phyloP scores from a whole-genome alignment of 2,113 vertebrate genomes.

The Mastomys coucha region DNA sequence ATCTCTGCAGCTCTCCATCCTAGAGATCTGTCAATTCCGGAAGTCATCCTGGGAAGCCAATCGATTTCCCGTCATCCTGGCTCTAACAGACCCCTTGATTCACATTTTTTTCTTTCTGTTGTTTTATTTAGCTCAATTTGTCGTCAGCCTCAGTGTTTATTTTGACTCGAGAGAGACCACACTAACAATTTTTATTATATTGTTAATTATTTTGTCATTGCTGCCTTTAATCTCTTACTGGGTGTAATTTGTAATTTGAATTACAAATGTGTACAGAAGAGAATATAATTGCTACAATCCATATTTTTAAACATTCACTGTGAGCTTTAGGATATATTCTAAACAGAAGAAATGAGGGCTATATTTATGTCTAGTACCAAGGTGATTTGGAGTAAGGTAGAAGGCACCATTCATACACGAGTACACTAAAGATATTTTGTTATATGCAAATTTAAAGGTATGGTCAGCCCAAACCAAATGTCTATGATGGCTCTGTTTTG shows the following conservation, averaged over 20 bases:
- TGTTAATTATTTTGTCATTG: background rate
- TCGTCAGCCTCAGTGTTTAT: background rate
- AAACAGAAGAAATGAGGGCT: background rate
- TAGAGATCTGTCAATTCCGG: background rate
- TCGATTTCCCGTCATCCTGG: background rate
- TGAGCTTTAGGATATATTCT: background rate
- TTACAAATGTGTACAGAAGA: background rate
- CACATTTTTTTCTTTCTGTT: background rate
- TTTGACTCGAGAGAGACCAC: background rate
- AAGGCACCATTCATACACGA: background rate
- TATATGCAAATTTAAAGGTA: background rate
- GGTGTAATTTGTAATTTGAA: background rate
- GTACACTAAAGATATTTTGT: background rate
- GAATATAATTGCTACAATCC: background rate
- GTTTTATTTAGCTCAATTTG: background rate
- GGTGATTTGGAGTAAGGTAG: background rate
- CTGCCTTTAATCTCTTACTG: background rate
- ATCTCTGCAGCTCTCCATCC: background rate
- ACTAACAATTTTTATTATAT: background rate
- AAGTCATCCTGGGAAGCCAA: constrained; percentile 15
- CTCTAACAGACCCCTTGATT: background rate
- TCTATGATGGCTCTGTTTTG: background rate
- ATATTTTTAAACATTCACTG: background rate
- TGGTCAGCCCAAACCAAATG: background rate
- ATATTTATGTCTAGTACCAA: background rate